Conservation (phyloP, 2,113 vertebrate species). For the Caloenas nicobarica region DNA sequence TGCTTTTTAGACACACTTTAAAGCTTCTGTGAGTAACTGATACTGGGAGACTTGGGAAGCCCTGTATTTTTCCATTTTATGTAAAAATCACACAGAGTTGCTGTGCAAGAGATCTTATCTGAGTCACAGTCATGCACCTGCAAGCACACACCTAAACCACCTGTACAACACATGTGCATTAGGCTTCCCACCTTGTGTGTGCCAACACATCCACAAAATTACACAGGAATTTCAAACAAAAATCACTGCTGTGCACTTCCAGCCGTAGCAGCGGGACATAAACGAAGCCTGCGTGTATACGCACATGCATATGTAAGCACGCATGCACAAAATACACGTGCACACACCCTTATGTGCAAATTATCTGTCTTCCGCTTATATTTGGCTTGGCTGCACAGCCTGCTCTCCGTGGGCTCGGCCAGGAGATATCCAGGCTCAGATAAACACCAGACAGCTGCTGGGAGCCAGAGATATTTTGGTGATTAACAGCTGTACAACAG, state of each 20-base stretch:
- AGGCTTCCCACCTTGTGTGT: background rate
- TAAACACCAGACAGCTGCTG: slow-evolving; percentile 68
- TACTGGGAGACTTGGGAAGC: background rate
- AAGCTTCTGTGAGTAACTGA: background rate
- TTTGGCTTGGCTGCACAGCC: slow-evolving; percentile 71
- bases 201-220: rapidly evolving
- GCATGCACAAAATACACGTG: background rate
- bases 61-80: background rate
- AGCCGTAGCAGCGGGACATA: rapidly evolving
- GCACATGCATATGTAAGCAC: background rate
- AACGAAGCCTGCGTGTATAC: rapidly evolving
- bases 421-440: slow-evolving; percentile 57
- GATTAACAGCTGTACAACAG: slow-evolving; percentile 62
- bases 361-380: background rate
- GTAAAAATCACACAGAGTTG: background rate
- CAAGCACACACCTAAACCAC: background rate
- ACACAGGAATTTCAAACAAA: rapidly evolving
- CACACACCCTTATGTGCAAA: background rate
- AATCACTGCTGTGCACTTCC: rapidly evolving
- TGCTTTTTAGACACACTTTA: background rate
- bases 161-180: rapidly evolving
- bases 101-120: rapidly evolving
- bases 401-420: background rate
- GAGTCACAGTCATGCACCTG: rapidly evolving
- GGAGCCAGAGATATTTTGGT: slow-evolving; percentile 51